Base-by-base conservation (phyloP, 2,113 vertebrate species). In the Rhipidura dahli region DNA sequence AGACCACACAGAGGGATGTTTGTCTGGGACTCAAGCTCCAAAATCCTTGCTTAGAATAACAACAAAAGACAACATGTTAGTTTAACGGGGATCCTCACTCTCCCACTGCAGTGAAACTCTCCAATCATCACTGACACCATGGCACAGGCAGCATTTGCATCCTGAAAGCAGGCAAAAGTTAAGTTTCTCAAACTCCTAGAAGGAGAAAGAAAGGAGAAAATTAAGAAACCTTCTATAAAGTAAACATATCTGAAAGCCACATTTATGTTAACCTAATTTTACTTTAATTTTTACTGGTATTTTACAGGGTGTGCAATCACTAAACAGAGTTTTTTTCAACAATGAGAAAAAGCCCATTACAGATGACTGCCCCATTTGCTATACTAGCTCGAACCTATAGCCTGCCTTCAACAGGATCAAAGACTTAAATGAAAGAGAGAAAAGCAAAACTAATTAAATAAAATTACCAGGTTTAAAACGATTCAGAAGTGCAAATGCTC, bases 1-100 rank as follows among this genome's bases (percentile, higher is more conserved):
- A 57, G 95, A 91, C 95, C 87, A 94, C 91, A 96, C 91, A 93
- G 88, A 83, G 40, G 44, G 77, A 53, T 75, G 40, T 87, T 72
- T 87, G 77, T 60, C 40, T 82, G 77, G 27, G 65, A 87, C 60
- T 64, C 72, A 89, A 91, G 44, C 53, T 72, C 61, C 85, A 68
- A 95, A 95, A 76, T 82, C 84, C 65, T 80, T 72, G 31, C 77
- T 89, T 82, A 89, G n/a, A 84, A 49, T 73, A 39, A 87, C 49
- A 45, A 75, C 69, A 94, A 93, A 94, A 94, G 83, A 35, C 44
- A 84, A 84, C 33, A 39, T 17, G 53, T 66, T 81, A 93, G 72
- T 96, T 92, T 81, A 95, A 90, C 53, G 47, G 84, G 20, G 39
- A 63, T 16, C 40, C 37, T 80, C 63, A 21, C 37, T 28, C 56